phyloP scores from a whole-genome alignment of 30 jellyfish, hydroid and myxozoan genomes.

The Nemopilema nomurai region DNA sequence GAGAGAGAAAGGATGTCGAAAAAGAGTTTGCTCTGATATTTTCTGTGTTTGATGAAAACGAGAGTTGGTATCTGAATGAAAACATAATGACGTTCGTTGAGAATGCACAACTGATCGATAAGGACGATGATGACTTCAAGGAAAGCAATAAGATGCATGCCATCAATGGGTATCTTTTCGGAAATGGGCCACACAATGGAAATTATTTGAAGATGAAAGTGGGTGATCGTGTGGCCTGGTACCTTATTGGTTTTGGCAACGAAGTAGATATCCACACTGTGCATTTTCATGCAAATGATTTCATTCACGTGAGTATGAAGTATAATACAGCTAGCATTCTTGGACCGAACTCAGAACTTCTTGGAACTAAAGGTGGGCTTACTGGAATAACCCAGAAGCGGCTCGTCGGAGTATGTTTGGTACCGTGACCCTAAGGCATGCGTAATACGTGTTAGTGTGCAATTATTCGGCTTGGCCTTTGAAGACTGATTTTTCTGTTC shows the following conservation, averaged over 20 bases:
- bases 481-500: too few species aligned
- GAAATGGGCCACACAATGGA: conserved; percentile 63
- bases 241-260: conserved; percentile 60
- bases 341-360: too few species aligned
- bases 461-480: too few species aligned
- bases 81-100: conserved; percentile 17
- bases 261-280: conserved; percentile 73
- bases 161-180: conserved; percentile 44
- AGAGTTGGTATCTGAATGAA: conserved; percentile 66
- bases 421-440: too few species aligned
- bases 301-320: conserved; percentile 26
- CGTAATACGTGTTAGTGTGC: too few species aligned
- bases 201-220: conserved; percentile 29
- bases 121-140: conserved; percentile 49
- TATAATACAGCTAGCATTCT: background rate
- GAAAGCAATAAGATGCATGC: conserved; percentile 70
- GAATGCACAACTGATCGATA: conserved; percentile 2
- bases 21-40: conserved; percentile 57
- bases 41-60: conserved; percentile 69
- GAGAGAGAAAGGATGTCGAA: conserved; percentile 27
- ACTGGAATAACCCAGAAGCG: too few species aligned
- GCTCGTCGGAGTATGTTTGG: too few species aligned
- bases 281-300: conserved; percentile 61
- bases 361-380: too few species aligned
- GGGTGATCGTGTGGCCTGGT: conserved; percentile 63